Evolutionary conservation across 2,888 invertebrate genomes (phyloP).

Genomic region (Tipula unca): DNA sequence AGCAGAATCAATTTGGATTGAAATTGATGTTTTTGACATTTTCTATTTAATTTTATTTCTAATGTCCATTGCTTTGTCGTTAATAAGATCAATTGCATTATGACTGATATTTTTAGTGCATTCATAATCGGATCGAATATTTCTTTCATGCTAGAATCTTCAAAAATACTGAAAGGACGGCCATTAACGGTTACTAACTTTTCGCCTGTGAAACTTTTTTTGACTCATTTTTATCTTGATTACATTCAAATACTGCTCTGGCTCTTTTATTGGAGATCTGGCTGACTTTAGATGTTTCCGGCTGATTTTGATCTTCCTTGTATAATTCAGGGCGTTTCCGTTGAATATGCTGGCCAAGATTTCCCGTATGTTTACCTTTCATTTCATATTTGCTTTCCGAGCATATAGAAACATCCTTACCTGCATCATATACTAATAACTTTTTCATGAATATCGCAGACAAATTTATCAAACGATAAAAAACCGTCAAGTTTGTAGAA

Average conservation of each 20-base stretch:
- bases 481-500: no score
- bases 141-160: background rate
- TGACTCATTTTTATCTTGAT: background rate
- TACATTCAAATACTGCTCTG: background rate
- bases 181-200: conserved; percentile 17
- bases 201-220: background rate
- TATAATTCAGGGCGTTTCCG: conserved; percentile 19
- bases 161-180: background rate
- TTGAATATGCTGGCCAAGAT: conserved; percentile 8
- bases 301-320: conserved; percentile 17
- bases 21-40: background rate
- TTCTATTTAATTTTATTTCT: background rate
- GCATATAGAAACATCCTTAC: background rate
- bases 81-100: background rate
- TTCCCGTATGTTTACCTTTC: background rate
- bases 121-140: background rate
- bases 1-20: background rate
- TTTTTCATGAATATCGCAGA: background rate
- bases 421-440: background rate
- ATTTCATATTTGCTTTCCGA: conserved; percentile 1
- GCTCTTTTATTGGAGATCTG: conserved; percentile 16
- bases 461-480: no score
- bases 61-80: background rate
- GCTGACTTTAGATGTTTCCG: conserved; percentile 18
- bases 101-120: background rate